Base-by-base conservation (phyloP, 2,113 vertebrate genomes). In the Brachypteracias leptosomus region DNA sequence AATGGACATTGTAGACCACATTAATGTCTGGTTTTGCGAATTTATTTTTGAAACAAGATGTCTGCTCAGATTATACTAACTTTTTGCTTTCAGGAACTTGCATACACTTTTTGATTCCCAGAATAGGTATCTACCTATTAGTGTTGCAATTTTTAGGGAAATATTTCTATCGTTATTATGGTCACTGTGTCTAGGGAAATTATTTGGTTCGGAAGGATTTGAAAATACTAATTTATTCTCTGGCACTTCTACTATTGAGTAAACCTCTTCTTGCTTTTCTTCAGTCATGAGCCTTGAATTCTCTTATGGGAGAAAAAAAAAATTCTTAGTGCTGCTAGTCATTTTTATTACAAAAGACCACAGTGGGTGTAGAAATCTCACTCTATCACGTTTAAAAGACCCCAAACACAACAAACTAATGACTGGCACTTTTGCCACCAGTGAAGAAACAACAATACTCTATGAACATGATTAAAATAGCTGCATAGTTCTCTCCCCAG, bases 161-260 rank as follows among this genome's bases (percentile, higher is more conserved):
- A 83, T 94, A 94, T 22, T 70, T 52, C 78, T 95, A 15, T 96
- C 55, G 58, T 77, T 61, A 88, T 93, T 36, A 54, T 97, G 94
- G 81, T 98, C 88, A 35, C 90, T 97, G 68, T 96, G 88, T 90
- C 77, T 96, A 87, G 93, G 84, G 87, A 96, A 94, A 93, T 84
- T 86, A 85, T 79, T 81, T 86, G 91, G 55, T 91, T 96, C 15
- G 2, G 79, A 97, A 90, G 95, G 95, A 90, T 97, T 97, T 97
- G 92, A 94, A 97, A 96, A 97, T 96, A 92, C 79, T 97, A 86
- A 87, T 94, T 96, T 95, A 89, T 88, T 88, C 94, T 95, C 89
- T 88, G 79, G 93, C 95, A 94, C 68, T 96, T 91, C 91, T 83
- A 67, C 83, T 58, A 79, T 93, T 96, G 78, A 94, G 92, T 57